Evolutionary conservation across 2,888 invertebrate genomes (phyloP).

Genomic region (Pristionchus entomophagus): DNA sequence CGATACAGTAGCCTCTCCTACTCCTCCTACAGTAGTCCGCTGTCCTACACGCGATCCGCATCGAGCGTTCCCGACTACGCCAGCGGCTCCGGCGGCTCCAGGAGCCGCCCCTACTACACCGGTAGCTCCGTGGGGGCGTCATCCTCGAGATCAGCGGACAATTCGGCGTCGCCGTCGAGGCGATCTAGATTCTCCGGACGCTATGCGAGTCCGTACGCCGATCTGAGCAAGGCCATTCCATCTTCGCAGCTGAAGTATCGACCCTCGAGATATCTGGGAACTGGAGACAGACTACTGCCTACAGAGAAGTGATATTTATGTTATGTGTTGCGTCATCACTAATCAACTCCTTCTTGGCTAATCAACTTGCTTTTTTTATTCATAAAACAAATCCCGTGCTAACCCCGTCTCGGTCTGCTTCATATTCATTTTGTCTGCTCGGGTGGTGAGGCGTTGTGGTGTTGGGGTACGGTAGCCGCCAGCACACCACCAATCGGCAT

Average conservation of each 20-base stretch:
- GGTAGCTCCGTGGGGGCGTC: neutral
- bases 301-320: conserved; percentile 29
- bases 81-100: neutral
- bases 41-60: conserved; percentile 33
- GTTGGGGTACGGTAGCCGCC: conserved; percentile 11
- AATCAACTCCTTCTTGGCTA: neutral
- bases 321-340: neutral
- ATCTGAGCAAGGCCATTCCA: neutral
- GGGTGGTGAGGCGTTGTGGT: neutral
- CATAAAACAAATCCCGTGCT: neutral
- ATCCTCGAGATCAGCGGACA: neutral
- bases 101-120: conserved; percentile 1
- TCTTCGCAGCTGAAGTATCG: neutral
- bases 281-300: conserved; percentile 6
- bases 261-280: conserved; percentile 44
- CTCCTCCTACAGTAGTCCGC: neutral
- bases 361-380: neutral
- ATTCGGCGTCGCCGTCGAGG: conserved; percentile 23
- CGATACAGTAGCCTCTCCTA: neutral
- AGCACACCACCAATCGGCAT: neutral
- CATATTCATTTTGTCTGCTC: too few relatives aligned
- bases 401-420: too few relatives aligned
- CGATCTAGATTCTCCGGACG: neutral
- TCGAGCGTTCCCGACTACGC: neutral
- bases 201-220: conserved; percentile 21